phyloP scores from a whole-genome alignment of 2,888 invertebrate species.

The Drosophila neotestacea region DNA sequence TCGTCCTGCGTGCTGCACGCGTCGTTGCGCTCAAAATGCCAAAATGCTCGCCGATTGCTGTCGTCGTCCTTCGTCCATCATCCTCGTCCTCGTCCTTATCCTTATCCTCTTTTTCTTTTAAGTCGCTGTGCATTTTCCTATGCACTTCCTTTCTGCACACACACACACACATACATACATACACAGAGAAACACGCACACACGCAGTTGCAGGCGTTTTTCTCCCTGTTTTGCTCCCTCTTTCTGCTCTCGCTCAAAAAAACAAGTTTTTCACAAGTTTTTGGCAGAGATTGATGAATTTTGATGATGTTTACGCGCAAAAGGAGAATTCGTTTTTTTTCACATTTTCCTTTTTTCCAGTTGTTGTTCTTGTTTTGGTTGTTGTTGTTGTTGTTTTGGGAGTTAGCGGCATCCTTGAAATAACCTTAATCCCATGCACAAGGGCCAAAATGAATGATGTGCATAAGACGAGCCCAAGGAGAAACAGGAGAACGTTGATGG shows the following conservation, averaged over 20 bases:
- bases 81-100: conserved; percentile 19
- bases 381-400: conserved; percentile 29
- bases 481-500: conserved; percentile 34
- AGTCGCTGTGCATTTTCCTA: conserved; percentile 40
- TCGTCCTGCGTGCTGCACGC: conserved; percentile 76
- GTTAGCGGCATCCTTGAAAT: conserved; percentile 82
- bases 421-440: conserved; percentile 83
- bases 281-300: conserved; percentile 85
- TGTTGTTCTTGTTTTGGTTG: conserved; percentile 18
- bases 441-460: conserved; percentile 83
- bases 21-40: conserved; percentile 76
- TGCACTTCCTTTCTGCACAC: conserved; percentile 50
- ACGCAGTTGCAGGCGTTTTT: conserved; percentile 47
- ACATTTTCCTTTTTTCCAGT: conserved; percentile 10
- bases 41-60: conserved; percentile 63
- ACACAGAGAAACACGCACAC: conserved; percentile 19
- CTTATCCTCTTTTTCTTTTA: too few species aligned
- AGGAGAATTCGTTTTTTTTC: conserved; percentile 56
- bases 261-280: conserved; percentile 81
- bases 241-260: conserved; percentile 29
- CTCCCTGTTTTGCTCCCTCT: conserved; percentile 30
- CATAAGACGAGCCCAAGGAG: conserved; percentile 48
- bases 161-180: conserved; percentile 24
- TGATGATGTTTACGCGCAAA: conserved; percentile 83
- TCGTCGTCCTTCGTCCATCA: conserved; percentile 22